These are phyloP conservation scores for Hypselothyrea guttata DNA, from an alignment of 2,888 invertebrate species.

Conservation along the genomic window DNA sequence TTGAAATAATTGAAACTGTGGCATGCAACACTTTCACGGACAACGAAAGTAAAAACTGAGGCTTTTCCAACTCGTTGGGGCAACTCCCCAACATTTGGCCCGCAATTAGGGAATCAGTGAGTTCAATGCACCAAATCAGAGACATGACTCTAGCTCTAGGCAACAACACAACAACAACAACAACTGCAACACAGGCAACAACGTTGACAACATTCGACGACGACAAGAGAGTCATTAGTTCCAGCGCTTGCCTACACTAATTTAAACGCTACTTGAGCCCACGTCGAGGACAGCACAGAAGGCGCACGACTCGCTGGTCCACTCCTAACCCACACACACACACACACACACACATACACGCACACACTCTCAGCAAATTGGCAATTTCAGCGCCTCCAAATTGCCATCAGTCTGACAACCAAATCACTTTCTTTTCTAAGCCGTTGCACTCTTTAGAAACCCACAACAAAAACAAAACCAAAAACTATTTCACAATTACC, in stretches of 20 bases:
- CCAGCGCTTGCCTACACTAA: constrained; percentile 73
- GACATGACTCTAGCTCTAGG: constrained; percentile 19
- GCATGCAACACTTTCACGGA: constrained; percentile 70
- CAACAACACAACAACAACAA: constrained; percentile 22
- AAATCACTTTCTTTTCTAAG: constrained; percentile 73
- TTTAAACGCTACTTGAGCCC: constrained; percentile 62
- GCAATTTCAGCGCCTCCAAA: constrained; percentile 68
- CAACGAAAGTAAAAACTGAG: constrained; percentile 64
- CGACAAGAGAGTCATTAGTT: constrained; percentile 68
- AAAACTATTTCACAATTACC: constrained; percentile 40
- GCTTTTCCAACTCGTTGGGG: constrained; percentile 29
- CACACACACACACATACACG: constrained; percentile 19
- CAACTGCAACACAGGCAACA: constrained; percentile 28
- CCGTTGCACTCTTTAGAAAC: constrained; percentile 39
- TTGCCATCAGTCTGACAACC: constrained; percentile 48
- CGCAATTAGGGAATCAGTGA: constrained; percentile 11
- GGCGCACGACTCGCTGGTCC: constrained; percentile 11
- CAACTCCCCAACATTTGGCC: constrained; percentile 40
- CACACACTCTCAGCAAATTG: constrained; percentile 49
- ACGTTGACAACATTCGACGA: constrained; percentile 42
- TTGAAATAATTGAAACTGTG: constrained; percentile 53
- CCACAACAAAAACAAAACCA: constrained; percentile 6
- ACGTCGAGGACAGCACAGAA: constrained; percentile 40
- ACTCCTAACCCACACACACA: constrained; percentile 35
- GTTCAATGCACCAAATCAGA: constrained; percentile 59